Conservation (phyloP, 1,140 invertebrate genomes). For the Olivierus martensii region DNA sequence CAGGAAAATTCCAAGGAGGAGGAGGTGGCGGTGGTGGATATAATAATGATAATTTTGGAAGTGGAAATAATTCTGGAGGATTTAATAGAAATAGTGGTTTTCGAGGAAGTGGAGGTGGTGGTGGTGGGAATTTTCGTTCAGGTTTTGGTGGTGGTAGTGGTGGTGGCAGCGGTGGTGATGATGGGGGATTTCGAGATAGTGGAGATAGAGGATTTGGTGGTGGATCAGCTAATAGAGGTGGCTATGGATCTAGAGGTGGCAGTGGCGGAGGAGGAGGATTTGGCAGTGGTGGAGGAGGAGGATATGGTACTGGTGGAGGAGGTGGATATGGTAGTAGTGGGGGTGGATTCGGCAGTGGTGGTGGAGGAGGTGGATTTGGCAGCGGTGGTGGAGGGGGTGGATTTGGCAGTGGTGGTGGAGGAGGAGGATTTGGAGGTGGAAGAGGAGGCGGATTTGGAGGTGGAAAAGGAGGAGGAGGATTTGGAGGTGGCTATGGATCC, state of each 20-base stretch:
- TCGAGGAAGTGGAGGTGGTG: not conserved
- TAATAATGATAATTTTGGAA: not conserved
- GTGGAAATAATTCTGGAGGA: not conserved
- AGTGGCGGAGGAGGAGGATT: not conserved
- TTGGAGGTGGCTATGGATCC: constrained; percentile 3
- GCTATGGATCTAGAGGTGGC: not conserved
- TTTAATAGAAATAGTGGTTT: not conserved
- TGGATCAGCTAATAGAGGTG: not conserved
- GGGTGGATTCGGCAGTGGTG: not conserved
- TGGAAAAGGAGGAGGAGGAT: constrained; percentile 2
- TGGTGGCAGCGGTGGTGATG: not conserved
- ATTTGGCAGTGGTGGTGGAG: not conserved
- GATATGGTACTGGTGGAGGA: not conserved
- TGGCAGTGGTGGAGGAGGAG: not conserved
- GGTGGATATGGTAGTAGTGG: not conserved
- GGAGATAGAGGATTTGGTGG: not conserved
- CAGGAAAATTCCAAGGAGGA: not conserved
- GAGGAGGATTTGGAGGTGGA: constrained; percentile 9
- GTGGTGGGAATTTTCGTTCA: not conserved
- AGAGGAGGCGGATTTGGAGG: not conserved
- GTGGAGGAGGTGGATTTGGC: not conserved
- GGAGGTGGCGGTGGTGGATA: not conserved
- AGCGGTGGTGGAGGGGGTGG: not conserved
- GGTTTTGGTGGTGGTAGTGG: not conserved
- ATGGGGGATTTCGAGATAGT: not conserved